Conservation (phyloP, 2,797 vertebrate genomes). For the Acanthurus lineatus region DNA sequence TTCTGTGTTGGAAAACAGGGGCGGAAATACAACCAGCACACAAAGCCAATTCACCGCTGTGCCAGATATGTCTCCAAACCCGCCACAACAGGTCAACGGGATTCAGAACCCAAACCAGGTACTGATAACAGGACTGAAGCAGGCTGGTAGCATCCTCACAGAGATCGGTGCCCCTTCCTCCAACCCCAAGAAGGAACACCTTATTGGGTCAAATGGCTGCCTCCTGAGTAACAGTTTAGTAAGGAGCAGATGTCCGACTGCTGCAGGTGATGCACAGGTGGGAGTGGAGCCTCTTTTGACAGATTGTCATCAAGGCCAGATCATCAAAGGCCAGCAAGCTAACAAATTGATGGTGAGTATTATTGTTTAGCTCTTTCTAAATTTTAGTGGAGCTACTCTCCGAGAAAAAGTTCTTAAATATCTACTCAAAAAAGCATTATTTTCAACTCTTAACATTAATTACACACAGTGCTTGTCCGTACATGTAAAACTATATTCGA, state of each 20-base stretch:
- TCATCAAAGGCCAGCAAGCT: conserved; percentile 24
- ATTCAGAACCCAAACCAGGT: conserved; percentile 23
- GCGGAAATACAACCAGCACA: conserved; percentile 1
- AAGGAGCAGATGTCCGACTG: not conserved
- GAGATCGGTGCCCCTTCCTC: conserved; percentile 17
- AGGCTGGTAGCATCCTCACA: not conserved
- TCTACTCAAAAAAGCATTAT: not conserved
- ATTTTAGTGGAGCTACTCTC: not conserved
- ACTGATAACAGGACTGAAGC: conserved; percentile 8
- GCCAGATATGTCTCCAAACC: conserved; percentile 30
- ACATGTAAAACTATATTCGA: not conserved
- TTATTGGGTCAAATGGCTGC: conserved; percentile 46
- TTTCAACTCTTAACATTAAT: not conserved
- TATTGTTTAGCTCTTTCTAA: not conserved
- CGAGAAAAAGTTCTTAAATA: not conserved
- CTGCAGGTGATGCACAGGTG: not conserved
- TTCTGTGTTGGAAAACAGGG: conserved; percentile 1
- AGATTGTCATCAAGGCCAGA: conserved; percentile 26
- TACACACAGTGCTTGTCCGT: not conserved
- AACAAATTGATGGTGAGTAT: conserved; percentile 44
- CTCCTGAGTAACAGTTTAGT: conserved; percentile 24
- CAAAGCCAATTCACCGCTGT: conserved; percentile 40
- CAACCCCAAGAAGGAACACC: conserved; percentile 9
- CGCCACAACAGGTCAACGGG: conserved; percentile 13
- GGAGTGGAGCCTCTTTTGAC: conserved; percentile 11